Percentiles rank a stretch among this genome's conserved stretches.
These are phyloP conservation scores for Peromyscus aztecus DNA, from an alignment of 2,797 vertebrate genomes.

Conservation along the genomic window DNA sequence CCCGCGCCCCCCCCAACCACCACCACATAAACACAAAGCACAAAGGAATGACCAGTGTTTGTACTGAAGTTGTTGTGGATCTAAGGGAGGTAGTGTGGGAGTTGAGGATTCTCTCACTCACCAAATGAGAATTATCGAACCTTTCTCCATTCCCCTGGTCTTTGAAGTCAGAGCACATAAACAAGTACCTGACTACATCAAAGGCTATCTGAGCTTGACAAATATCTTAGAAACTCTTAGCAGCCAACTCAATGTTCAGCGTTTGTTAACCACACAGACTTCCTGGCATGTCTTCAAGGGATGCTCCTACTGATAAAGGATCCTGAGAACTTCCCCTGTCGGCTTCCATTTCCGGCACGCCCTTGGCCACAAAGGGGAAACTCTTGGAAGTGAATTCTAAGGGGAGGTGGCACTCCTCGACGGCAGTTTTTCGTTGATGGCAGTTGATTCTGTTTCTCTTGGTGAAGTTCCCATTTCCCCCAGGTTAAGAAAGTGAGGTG, in stretches of 20 bases:
- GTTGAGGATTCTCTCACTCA: conserved; percentile 21
- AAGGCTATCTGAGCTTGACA: neutral
- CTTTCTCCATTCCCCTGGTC: neutral
- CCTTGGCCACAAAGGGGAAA: neutral
- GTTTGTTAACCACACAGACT: conserved; percentile 42
- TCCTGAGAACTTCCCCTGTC: conserved; percentile 40
- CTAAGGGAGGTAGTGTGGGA: neutral
- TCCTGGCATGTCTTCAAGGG: conserved; percentile 11
- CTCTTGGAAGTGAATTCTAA: conserved; percentile 34
- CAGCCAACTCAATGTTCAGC: conserved; percentile 8
- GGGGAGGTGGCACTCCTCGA: neutral
- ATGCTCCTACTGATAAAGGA: neutral
- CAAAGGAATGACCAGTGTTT: conserved; percentile 4
- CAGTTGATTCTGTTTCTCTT: conserved; percentile 13
- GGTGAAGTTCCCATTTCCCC: conserved; percentile 10
- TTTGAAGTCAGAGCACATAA: conserved; percentile 64
- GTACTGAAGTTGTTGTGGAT: conserved; percentile 11
- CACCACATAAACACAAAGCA: neutral
- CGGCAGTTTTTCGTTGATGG: conserved; percentile 2
- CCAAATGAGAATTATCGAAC: conserved; percentile 16
- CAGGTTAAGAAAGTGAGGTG: conserved; percentile 52
- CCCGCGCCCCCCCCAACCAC: neutral
- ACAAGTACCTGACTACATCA: neutral
- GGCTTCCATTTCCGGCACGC: conserved; percentile 46
- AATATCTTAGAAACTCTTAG: conserved; percentile 52